These are phyloP conservation scores for Philaethria dido DNA, from an alignment of 2,888 invertebrate genomes.

Conservation along the genomic window DNA sequence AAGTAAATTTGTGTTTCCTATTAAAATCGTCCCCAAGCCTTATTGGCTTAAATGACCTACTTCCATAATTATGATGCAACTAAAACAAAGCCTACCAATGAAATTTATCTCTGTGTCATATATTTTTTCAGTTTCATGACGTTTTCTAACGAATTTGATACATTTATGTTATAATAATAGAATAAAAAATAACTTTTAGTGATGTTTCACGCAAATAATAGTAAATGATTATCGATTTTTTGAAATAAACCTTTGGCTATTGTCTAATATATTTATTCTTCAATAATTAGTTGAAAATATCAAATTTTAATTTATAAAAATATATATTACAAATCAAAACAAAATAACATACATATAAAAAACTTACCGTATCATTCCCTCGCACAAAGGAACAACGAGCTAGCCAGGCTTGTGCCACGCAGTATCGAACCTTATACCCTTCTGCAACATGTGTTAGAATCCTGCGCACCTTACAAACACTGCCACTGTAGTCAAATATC, in stretches of 20 bases:
- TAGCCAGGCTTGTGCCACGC: conserved; percentile 81
- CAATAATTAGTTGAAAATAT: not conserved
- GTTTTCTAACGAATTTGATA: not conserved
- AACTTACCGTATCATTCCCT: conserved; percentile 78
- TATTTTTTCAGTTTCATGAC: not conserved
- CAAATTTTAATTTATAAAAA: not conserved
- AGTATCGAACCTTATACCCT: conserved; percentile 74
- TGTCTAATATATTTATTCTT: not conserved
- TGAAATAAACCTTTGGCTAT: not conserved
- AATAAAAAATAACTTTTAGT: not conserved
- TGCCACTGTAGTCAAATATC: conserved; percentile 51
- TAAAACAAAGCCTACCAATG: not conserved
- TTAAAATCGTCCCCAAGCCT: not conserved
- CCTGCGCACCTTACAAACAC: conserved; percentile 53
- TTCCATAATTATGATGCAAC: conserved; percentile 11
- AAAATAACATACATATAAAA: conserved; percentile 23
- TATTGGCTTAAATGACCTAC: conserved; percentile 11
- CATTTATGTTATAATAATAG: not conserved
- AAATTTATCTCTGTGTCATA: not conserved
- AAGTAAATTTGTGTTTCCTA: not conserved
- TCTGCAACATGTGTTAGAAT: conserved; percentile 79
- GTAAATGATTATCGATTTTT: not conserved
- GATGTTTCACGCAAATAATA: no score
- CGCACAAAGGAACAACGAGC: conserved; percentile 64
- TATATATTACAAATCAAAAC: not conserved